phyloP scores from a whole-genome alignment of 2,113 vertebrate species.

The Oceanites oceanicus region DNA sequence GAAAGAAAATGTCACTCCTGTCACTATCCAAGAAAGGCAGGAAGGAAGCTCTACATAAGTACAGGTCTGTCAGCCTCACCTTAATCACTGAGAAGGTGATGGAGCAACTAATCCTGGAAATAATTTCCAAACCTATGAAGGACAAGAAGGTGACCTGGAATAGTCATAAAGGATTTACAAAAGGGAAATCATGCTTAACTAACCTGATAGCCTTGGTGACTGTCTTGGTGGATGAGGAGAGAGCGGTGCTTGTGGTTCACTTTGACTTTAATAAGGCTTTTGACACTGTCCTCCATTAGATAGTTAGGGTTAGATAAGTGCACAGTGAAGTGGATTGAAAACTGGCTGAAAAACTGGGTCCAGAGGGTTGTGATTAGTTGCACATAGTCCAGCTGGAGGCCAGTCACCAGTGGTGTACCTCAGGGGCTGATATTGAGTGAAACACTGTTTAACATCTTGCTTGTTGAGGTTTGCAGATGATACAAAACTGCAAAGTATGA shows the following conservation, averaged over 20 bases:
- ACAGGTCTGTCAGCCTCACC: not conserved
- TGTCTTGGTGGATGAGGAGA: not conserved
- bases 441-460: not conserved
- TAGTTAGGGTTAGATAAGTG: not conserved
- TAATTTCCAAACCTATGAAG: not conserved
- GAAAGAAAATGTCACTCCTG: not conserved
- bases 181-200: not conserved
- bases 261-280: not conserved
- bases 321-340: not conserved
- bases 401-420: not conserved
- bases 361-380: not conserved
- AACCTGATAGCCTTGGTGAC: not conserved
- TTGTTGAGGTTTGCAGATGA: not conserved
- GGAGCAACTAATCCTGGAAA: not conserved
- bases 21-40: not conserved
- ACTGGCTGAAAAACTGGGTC: not conserved
- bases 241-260: not conserved
- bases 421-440: not conserved
- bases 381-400: not conserved
- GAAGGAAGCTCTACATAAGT: not conserved
- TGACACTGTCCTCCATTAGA: not conserved
- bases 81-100: not conserved
- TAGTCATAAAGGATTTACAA: not conserved
- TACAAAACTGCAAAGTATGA: not conserved
- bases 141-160: not conserved